A percentile compares a stretch with the other conserved stretches of the same genome.
Conservation (phyloP, 2,888 invertebrate species). For the Eupeodes luniger region DNA sequence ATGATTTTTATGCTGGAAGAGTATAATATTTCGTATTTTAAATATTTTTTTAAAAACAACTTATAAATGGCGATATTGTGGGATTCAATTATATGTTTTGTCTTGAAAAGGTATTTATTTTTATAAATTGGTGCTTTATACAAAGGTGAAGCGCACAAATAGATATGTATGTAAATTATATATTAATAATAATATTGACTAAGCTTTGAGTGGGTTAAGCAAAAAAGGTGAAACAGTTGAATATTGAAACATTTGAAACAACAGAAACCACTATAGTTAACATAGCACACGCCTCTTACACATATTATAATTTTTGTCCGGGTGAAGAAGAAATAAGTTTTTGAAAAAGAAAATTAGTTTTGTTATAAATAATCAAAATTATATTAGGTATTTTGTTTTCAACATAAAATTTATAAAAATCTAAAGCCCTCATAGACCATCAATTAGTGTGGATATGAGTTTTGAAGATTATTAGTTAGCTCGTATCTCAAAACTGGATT, state of each 20-base stretch:
- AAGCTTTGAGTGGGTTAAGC: conserved; percentile 57
- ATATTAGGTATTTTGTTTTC: neutral
- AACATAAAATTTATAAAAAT: neutral
- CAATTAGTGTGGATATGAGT: neutral
- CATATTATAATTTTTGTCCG: conserved; percentile 34
- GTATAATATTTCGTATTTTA: neutral
- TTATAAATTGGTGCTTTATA: conserved; percentile 58
- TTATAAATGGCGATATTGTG: conserved; percentile 36
- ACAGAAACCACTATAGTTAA: conserved; percentile 48
- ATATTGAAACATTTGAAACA: conserved; percentile 38
- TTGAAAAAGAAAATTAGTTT: conserved; percentile 36
- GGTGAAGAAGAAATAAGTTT: conserved; percentile 30
- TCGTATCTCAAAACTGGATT: too few species aligned
- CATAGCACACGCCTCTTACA: conserved; percentile 61
- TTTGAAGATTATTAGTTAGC: neutral
- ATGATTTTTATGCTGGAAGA: neutral
- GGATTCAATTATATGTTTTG: conserved; percentile 37
- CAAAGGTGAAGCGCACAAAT: conserved; percentile 59
- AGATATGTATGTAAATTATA: neutral
- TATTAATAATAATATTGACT: conserved; percentile 16
- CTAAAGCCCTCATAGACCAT: neutral
- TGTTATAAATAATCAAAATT: conserved; percentile 5
- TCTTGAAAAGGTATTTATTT: conserved; percentile 16
- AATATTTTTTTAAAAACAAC: conserved; percentile 17
- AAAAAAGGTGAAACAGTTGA: conserved; percentile 42